Conservation (phyloP, 1,140 invertebrate species). For the Cydia strobilella region DNA sequence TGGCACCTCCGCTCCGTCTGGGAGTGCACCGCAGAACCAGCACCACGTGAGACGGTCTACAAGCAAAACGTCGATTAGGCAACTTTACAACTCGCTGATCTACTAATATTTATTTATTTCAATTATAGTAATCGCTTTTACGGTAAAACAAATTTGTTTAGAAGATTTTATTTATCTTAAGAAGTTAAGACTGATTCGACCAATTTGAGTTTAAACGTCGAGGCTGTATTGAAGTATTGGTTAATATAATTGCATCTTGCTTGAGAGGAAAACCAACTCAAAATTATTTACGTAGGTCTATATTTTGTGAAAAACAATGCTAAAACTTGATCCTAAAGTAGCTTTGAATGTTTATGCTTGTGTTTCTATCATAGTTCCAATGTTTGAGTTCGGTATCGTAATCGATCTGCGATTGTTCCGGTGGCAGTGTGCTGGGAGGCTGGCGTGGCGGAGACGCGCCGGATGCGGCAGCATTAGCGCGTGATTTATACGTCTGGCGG, state of each 20-base stretch:
- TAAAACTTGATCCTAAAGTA: not conserved
- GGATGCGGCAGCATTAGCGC: conserved; percentile 71
- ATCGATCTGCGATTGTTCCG: conserved; percentile 14
- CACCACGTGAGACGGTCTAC: not conserved
- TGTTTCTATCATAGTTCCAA: not conserved
- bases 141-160: conserved; percentile 3
- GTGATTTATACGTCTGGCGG: conserved; percentile 77
- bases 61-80: not conserved
- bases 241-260: not conserved
- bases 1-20: not conserved
- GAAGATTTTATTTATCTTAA: not conserved
- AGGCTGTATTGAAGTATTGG: not conserved
- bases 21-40: not conserved
- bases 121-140: not conserved
- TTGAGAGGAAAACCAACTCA: not conserved
- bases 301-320: too few relatives aligned
- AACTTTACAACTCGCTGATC: not conserved
- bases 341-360: not conserved
- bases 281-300: not conserved
- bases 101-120: not conserved
- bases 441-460: conserved; percentile 56
- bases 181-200: not conserved
- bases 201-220: not conserved
- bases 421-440: not conserved
- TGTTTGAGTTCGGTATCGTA: not conserved